Base-by-base conservation (phyloP, 1,140 invertebrate genomes). In the Drosophila hydei region DNA sequence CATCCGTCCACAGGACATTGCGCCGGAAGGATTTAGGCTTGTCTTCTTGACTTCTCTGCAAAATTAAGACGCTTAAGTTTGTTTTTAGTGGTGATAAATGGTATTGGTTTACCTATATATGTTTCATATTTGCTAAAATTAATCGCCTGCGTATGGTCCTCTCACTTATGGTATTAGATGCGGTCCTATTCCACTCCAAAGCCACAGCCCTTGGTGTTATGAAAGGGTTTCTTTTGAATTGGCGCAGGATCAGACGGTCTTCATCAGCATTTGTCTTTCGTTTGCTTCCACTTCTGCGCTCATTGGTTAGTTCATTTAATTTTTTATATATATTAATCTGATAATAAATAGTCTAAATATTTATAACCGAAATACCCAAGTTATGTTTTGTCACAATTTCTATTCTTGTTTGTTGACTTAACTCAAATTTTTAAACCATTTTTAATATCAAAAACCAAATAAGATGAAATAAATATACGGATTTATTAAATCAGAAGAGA, bases 1-100 rank as follows among this genome's bases (percentile, higher is more conserved):
- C 48, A 48, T 70, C 65, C 40, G 48, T 69, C n/a, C n/a, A n/a
- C n/a, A n/a, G n/a, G n/a, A 56, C 58, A 55, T 62, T 70, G 47
- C 51, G 56, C 58, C 58, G 55, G 16, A 69, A 62, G 45, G 51
- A 61, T 25, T 14, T 42, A 42, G 58, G 25, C 65, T 69, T 61
- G 18, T 19, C 14, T 23, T 61, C 25, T n/a, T 61, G n/a, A 58
- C 23, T 23, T 61, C 45, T 69, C 33, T 23, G 56, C 40, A 18
- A 69, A 69, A 4, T 62, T 8, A 12, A 40, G n/a, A 14, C 36
- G 36, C 18, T 59, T 58, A n/a, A 52, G 55, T 59, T 52, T 68
- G 30, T 68, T 59, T 59, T 59, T 59, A 7, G 55, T 36, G 25
- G 47, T 59, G 55, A 68, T 59, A 19, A 60, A 52, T 33, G 55